phyloP scores from a whole-genome alignment of 2,113 vertebrate species.

The Colaptes auratus region DNA sequence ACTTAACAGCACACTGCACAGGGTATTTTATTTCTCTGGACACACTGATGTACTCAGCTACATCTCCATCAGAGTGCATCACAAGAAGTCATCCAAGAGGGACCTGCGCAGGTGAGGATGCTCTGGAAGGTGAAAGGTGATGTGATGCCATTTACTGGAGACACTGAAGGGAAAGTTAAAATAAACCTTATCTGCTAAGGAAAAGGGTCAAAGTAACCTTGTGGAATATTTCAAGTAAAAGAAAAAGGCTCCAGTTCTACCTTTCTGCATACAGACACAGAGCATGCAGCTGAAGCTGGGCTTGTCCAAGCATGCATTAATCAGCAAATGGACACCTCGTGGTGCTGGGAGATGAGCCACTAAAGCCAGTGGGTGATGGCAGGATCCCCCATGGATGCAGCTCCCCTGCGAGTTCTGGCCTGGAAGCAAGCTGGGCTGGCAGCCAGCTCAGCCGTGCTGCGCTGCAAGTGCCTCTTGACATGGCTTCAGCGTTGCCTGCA shows the following conservation, averaged over 20 bases:
- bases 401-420: neutral
- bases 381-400: neutral
- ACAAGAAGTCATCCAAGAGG: neutral
- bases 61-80: neutral
- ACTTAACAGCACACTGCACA: neutral
- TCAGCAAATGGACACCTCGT: neutral
- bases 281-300: neutral
- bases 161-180: neutral
- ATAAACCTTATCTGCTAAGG: neutral
- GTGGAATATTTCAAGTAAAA: neutral
- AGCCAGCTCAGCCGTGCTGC: constrained; percentile 6
- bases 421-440: neutral
- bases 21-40: neutral
- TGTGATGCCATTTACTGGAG: neutral
- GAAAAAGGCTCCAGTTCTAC: neutral
- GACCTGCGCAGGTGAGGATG: neutral
- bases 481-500: neutral
- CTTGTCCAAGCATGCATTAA: neutral
- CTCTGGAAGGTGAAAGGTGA: neutral
- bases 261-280: accelerated
- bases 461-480: constrained; percentile 49
- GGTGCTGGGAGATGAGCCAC: neutral
- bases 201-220: neutral
- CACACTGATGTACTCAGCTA: accelerated
- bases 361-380: neutral